A percentile compares a stretch with the other conserved stretches of the same genome.
These are phyloP conservation scores for Mormyrops boulengeri DNA, from an alignment of 2,797 vertebrate genomes.

Conservation along the genomic window DNA sequence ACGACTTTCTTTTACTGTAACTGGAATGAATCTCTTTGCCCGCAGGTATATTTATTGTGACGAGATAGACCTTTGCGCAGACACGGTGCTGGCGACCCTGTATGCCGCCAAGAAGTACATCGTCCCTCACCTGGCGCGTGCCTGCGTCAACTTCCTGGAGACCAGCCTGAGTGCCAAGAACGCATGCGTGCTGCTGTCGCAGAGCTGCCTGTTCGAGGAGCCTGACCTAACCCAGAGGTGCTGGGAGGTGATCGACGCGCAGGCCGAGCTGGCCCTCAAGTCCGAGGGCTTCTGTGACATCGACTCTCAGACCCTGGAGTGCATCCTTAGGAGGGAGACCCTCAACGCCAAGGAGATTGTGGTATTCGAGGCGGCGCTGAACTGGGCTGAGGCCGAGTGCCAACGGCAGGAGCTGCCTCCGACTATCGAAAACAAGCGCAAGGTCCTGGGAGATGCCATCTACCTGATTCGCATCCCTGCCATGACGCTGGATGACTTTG, in stretches of 20 bases:
- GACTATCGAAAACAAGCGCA: conserved; percentile 83
- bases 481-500: conserved; percentile 92
- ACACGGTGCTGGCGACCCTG: conserved; percentile 90
- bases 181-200: conserved; percentile 90
- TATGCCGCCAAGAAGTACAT: conserved; percentile 98
- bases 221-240: conserved; percentile 91
- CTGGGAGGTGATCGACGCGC: conserved; percentile 94
- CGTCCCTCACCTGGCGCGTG: conserved; percentile 88
- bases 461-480: conserved; percentile 91
- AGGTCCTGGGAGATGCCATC: conserved; percentile 82
- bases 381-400: conserved; percentile 93
- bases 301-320: conserved; percentile 84
- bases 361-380: conserved; percentile 87
- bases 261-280: conserved; percentile 88
- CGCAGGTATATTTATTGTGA: conserved; percentile 95
- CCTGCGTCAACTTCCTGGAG: conserved; percentile 93
- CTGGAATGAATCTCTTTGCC: neutral
- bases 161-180: conserved; percentile 94
- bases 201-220: conserved; percentile 96
- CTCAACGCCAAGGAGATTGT: conserved; percentile 95
- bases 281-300: conserved; percentile 97
- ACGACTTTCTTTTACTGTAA: neutral
- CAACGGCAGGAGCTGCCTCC: conserved; percentile 71
- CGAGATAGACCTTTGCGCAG: conserved; percentile 92
- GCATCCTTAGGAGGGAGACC: conserved; percentile 89